A percentile compares a stretch with the other conserved stretches of the same genome.
Evolutionary conservation across 2,888 invertebrate species (phyloP).

Genomic region (Drosophila putrida): DNA sequence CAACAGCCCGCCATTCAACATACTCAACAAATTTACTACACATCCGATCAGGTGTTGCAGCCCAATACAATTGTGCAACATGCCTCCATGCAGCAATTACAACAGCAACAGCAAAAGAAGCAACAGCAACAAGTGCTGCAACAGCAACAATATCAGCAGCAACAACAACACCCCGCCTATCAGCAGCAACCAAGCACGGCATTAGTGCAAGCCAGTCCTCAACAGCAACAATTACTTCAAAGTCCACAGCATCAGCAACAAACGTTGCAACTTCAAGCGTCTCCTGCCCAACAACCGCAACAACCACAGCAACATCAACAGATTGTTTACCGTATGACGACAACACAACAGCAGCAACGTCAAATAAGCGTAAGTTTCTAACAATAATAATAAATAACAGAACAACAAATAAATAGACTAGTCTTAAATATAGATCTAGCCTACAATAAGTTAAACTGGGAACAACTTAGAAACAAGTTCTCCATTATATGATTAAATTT

Average conservation of each 20-base stretch:
- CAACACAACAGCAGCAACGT: slow-evolving; percentile 70
- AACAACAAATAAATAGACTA: too few species aligned
- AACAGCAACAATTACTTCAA: slow-evolving; percentile 76
- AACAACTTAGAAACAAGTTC: too few species aligned
- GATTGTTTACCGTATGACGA: slow-evolving; percentile 77
- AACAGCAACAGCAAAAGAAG: slow-evolving; percentile 63
- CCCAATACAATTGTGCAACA: slow-evolving; percentile 80
- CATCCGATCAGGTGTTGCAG: slow-evolving; percentile 81
- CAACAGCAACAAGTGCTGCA: slow-evolving; percentile 63
- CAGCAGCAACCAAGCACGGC: slow-evolving; percentile 65
- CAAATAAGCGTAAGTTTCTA: slow-evolving; percentile 62
- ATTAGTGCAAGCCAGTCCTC: slow-evolving; percentile 68
- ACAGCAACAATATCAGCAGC: slow-evolving; percentile 70
- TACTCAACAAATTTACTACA: slow-evolving; percentile 80
- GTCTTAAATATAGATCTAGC: too few species aligned
- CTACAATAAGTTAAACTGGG: too few species aligned
- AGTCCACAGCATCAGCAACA: slow-evolving; percentile 65
- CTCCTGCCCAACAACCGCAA: slow-evolving; percentile 61
- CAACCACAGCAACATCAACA: slow-evolving; percentile 71
- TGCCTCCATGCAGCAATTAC: slow-evolving; percentile 68
- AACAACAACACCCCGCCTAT: slow-evolving; percentile 65
- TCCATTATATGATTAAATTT: too few species aligned
- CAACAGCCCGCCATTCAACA: slow-evolving; percentile 72
- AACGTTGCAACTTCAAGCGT: slow-evolving; percentile 70
- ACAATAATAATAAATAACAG: neutral